Evolutionary conservation across 2,113 vertebrate species (phyloP).

Genomic region (Alethe castanea): DNA sequence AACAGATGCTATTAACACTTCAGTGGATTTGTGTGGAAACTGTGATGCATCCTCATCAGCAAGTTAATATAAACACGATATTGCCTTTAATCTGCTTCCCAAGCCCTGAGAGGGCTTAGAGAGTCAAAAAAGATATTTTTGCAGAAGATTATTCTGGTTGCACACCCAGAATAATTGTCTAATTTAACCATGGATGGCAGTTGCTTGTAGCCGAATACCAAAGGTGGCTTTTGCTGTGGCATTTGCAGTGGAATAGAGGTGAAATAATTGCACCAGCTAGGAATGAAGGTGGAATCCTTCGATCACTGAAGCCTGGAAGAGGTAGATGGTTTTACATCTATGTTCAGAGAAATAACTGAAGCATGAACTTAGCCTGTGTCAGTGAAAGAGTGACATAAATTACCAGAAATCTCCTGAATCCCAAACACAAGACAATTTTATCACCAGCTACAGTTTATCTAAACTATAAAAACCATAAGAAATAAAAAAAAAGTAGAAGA

Average conservation of each 20-base stretch:
- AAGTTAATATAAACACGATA: conserved; percentile 44
- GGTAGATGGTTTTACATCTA: not conserved
- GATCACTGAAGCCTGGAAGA: not conserved
- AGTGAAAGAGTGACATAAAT: not conserved
- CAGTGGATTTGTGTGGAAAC: conserved; percentile 8
- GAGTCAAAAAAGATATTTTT: not conserved
- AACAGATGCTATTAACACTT: conserved; percentile 50
- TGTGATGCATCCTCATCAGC: conserved; percentile 30
- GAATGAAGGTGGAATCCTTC: not conserved
- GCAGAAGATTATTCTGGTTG: not conserved
- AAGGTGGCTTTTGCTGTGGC: not conserved
- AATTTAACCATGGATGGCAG: not conserved
- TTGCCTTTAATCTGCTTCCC: not conserved
- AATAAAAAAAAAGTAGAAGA: not conserved
- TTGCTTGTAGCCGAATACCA: not conserved
- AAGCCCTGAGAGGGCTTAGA: not conserved
- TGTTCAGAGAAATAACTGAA: not conserved
- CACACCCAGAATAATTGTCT: not conserved
- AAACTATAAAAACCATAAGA: not conserved
- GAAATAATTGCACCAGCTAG: not conserved
- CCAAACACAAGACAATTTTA: not conserved
- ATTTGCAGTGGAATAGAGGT: not conserved
- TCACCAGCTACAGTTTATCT: not conserved
- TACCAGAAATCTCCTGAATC: not conserved
- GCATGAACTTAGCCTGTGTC: not conserved